Evolutionary conservation across 2,888 invertebrate species (phyloP), one percentile per base, ranked within the genome.

Genomic region (Phytoseiulus persimilis): DNA sequence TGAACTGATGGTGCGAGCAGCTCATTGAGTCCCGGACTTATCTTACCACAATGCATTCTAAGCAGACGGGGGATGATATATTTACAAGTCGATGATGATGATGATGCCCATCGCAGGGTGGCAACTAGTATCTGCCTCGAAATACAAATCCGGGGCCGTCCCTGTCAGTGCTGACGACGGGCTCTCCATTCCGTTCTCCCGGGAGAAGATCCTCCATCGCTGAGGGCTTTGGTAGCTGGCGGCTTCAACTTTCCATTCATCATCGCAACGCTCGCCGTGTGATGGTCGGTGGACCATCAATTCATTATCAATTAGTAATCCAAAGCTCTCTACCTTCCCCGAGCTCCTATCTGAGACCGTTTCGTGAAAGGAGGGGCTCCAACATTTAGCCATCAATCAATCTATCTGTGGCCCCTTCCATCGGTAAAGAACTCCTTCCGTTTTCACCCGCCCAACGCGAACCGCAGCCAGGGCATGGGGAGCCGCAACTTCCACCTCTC

Each of bases 251-350:
- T 65, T 65, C 28, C 65, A 65, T 65, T 65, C 65, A 65, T 65
- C 65, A 65, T 65, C 65, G 28, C 65, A 65, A 65, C 65, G 65
- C 65, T 65, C 2, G 5, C 65, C 65, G 65, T 65, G 65, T 65
- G 65, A 18, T 65, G 65, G 65, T 18, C 65, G 65, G 23, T 65
- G 65, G 65, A 14, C 65, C 65, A 65, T 65, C 65, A 65, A 65
- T 65, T 65, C 65, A 65, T 65, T 65, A 65, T 65, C 65, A 65
- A 65, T 65, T 65, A 65, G 65, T 65, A 65, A 65, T 65, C 65
- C 65, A 65, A 65, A 65, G 65, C 65, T 65, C 28, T 65, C 65
- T 18, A 65, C 28, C 9, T 65, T 28, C 65, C 65, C 23, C 65
- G 65, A 23, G 65, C 18, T 65, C 65, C 65, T 14, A 65, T 28